Evolutionary conservation across 2,888 invertebrate genomes (phyloP).

Genomic region (Autographa gamma): DNA sequence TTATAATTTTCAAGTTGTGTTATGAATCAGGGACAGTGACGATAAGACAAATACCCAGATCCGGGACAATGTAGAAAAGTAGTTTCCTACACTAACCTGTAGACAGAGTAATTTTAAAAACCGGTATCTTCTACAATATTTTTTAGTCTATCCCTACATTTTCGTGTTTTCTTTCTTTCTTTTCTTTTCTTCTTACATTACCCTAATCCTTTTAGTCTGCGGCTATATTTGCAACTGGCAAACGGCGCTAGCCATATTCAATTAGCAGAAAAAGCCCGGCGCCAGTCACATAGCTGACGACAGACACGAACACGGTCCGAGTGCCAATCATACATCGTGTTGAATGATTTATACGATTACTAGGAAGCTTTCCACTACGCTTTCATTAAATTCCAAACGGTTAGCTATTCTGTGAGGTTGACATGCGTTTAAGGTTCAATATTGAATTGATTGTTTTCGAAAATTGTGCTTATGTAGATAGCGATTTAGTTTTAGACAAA

Average conservation of each 20-base stretch:
- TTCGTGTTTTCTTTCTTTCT: no score
- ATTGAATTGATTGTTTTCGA: not conserved
- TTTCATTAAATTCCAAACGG: not conserved
- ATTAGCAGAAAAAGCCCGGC: slow-evolving; percentile 13
- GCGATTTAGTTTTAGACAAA: not conserved
- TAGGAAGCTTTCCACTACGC: not conserved
- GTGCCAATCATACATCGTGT: slow-evolving; percentile 11
- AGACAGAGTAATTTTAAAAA: no score
- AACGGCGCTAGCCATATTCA: not conserved
- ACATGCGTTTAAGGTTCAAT: not conserved
- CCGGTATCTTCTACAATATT: no score
- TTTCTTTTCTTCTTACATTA: no score
- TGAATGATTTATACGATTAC: slow-evolving; percentile 1
- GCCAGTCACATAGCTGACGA: slow-evolving; percentile 12
- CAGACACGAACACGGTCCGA: not conserved
- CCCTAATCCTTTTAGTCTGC: no score
- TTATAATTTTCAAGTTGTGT: no score
- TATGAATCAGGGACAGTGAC: no score
- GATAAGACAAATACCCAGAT: no score
- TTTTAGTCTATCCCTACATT: no score
- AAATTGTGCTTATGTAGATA: not conserved
- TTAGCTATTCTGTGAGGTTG: no score
- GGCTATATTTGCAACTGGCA: not conserved
- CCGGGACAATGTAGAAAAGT: no score
- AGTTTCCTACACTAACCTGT: no score